Percentiles rank a stretch among this genome's conserved stretches.
Evolutionary conservation across 2,113 vertebrate species (phyloP).

Genomic region (Silurus asotus): DNA sequence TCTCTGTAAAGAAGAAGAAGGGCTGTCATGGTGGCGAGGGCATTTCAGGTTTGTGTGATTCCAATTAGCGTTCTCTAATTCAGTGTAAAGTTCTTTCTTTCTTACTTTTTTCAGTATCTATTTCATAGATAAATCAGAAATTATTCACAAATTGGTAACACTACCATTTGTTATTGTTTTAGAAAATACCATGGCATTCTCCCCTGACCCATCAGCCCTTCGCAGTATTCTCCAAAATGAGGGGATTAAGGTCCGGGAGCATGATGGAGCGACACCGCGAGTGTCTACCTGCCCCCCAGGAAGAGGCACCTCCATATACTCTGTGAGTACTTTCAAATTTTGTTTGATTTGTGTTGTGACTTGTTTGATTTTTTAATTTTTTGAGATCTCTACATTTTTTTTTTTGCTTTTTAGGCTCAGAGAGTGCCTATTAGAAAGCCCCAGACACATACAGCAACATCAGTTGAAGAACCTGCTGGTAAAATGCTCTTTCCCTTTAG

Average conservation of each 20-base stretch:
- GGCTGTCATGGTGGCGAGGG: conserved; percentile 47
- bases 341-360: not conserved
- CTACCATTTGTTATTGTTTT: not conserved
- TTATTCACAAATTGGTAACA: not conserved
- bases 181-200: conserved; percentile 40
- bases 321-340: conserved; percentile 30
- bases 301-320: conserved; percentile 51
- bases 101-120: not conserved
- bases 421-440: conserved; percentile 33
- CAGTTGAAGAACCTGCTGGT: conserved; percentile 42
- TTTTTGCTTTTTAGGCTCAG: conserved; percentile 27
- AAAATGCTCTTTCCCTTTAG: not conserved
- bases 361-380: not conserved
- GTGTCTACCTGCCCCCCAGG: conserved; percentile 40
- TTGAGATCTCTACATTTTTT: not conserved
- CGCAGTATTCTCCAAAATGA: conserved; percentile 49
- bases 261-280: conserved; percentile 12
- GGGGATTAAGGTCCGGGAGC: conserved; percentile 19
- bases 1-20: conserved; percentile 69
- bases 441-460: conserved; percentile 12
- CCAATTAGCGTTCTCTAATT: not conserved
- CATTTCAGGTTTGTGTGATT: conserved; percentile 55
- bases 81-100: not conserved
- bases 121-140: not conserved
- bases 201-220: conserved; percentile 43